phyloP scores from a whole-genome alignment of 2,113 vertebrate genomes.

The Halichoeres trimaculatus region DNA sequence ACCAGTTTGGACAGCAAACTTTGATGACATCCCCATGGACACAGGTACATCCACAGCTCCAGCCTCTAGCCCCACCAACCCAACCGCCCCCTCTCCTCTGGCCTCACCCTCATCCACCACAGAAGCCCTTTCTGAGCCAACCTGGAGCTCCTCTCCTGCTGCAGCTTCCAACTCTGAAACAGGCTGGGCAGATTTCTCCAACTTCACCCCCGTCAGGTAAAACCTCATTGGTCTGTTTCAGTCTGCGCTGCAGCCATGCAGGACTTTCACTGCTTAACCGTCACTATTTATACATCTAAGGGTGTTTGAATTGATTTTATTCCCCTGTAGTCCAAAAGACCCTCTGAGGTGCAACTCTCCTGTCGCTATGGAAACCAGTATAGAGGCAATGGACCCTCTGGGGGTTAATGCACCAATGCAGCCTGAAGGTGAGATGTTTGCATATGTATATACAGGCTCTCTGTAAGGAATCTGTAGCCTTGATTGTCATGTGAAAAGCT shows the following conservation, averaged over 20 bases:
- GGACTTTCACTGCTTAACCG: background rate
- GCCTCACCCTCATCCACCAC: constrained; percentile 38
- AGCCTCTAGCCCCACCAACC: constrained; percentile 75
- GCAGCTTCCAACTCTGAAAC: constrained; percentile 85
- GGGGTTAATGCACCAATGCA: constrained; percentile 85
- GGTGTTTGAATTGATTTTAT: background rate
- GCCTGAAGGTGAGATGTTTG: constrained; percentile 85
- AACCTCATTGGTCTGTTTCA: background rate
- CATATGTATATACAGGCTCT: background rate
- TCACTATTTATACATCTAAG: background rate
- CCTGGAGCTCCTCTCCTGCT: constrained; percentile 90
- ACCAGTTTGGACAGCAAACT: constrained; percentile 94
- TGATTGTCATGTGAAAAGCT: background rate
- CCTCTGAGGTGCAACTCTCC: constrained; percentile 94
- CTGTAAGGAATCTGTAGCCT: background rate
- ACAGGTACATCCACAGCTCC: constrained; percentile 86
- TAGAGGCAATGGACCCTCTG: constrained; percentile 90
- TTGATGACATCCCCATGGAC: constrained; percentile 97
- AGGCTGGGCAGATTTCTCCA: constrained; percentile 94
- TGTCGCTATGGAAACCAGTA: constrained; percentile 97
- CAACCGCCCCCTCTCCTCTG: constrained; percentile 63
- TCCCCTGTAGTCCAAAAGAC: constrained; percentile 89
- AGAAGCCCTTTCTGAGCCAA: constrained; percentile 58
- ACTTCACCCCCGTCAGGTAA: constrained; percentile 90
- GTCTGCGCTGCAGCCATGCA: background rate